Evolutionary conservation across 2,797 vertebrate genomes (phyloP).

Genomic region (Enteromius paludinosus): DNA sequence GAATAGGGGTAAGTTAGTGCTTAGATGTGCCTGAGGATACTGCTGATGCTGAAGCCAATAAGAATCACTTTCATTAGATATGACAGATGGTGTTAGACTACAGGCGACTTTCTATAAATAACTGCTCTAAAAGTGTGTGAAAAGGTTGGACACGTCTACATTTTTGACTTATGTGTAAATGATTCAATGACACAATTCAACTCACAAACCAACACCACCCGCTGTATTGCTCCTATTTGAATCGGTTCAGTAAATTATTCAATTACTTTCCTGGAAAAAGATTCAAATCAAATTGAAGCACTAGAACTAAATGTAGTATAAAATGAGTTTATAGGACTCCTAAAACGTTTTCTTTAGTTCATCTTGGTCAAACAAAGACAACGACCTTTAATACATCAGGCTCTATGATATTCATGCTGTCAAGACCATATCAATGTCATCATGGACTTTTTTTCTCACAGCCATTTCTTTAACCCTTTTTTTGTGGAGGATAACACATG

Average conservation of each 20-base stretch:
- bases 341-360: background rate
- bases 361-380: background rate
- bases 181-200: background rate
- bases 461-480: background rate
- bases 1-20: background rate
- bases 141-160: background rate
- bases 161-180: background rate
- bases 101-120: background rate
- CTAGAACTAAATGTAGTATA: background rate
- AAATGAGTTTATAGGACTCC: background rate
- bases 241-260: background rate
- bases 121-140: background rate
- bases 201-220: background rate
- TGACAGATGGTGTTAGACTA: slow-evolving; percentile 28
- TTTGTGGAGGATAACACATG: background rate
- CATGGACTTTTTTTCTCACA: background rate
- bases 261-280: background rate
- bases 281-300: background rate
- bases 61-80: background rate
- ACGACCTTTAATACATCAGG: background rate
- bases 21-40: slow-evolving; percentile 4
- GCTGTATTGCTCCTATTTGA: background rate
- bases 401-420: background rate
- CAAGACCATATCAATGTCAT: slow-evolving; percentile 9
- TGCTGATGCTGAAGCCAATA: slow-evolving; percentile 10